Evolutionary conservation across 2,797 vertebrate species (phyloP).

Genomic region (Bovichtus diacanthus): DNA sequence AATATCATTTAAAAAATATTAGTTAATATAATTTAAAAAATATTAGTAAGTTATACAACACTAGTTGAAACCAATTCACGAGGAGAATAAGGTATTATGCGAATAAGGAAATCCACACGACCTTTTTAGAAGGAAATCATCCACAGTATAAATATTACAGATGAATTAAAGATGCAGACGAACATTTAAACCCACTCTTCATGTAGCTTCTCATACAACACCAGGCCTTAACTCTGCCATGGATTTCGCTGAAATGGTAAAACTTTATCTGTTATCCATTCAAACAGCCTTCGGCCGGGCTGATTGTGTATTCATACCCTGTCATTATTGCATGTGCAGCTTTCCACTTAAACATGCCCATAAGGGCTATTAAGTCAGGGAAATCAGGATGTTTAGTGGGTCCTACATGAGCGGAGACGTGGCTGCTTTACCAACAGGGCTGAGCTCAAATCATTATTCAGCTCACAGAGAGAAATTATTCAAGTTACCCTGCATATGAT

Average conservation of each 20-base stretch:
- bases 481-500: not conserved
- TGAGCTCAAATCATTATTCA: constrained; percentile 9
- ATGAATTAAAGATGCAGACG: too few relatives aligned
- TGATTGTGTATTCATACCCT: not conserved
- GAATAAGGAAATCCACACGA: too few relatives aligned
- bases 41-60: too few relatives aligned
- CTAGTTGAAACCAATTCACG: too few relatives aligned
- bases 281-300: not conserved
- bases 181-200: too few relatives aligned
- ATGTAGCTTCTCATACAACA: too few relatives aligned
- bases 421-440: constrained; percentile 1
- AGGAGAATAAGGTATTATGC: too few relatives aligned
- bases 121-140: too few relatives aligned
- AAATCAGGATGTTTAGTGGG: constrained; percentile 5
- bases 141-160: too few relatives aligned
- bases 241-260: not conserved
- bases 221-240: too few relatives aligned
- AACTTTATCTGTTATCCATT: not conserved
- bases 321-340: constrained; percentile 5
- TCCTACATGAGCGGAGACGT: not conserved
- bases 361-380: constrained; percentile 3
- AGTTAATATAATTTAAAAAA: too few relatives aligned
- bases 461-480: constrained; percentile 7
- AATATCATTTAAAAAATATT: too few relatives aligned
- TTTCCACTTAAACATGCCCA: constrained; percentile 6